Percentiles rank a stretch among this genome's conserved stretches.
phyloP scores from a whole-genome alignment of 1,140 invertebrate species.

The Brachionus koreanus region DNA sequence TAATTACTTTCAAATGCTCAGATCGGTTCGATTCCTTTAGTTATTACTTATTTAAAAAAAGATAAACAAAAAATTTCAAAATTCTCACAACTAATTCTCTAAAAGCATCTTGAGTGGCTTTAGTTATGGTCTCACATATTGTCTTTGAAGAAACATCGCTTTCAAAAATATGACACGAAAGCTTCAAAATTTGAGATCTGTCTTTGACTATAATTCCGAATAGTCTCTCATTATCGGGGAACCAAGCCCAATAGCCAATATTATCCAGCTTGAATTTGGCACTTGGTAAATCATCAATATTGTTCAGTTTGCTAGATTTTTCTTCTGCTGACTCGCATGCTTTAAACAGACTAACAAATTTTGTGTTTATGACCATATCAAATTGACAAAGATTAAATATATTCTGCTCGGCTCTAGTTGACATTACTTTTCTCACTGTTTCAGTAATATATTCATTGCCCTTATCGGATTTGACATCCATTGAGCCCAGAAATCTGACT shows the following conservation, averaged over 20 bases:
- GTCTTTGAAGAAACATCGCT: slow-evolving; percentile 12
- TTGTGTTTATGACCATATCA: not conserved
- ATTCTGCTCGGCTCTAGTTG: not conserved
- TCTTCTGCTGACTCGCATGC: not conserved
- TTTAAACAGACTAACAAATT: not conserved
- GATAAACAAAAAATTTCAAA: not conserved
- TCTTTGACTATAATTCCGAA: slow-evolving; percentile 17
- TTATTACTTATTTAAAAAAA: not conserved
- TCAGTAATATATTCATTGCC: slow-evolving; percentile 24
- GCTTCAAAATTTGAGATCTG: not conserved
- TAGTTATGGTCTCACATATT: not conserved
- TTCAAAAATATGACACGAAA: slow-evolving; percentile 22
- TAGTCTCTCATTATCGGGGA: not conserved
- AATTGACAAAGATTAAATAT: not conserved
- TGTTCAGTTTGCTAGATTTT: not conserved
- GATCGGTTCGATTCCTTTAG: slow-evolving; percentile 5
- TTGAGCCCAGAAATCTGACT: slow-evolving; percentile 2
- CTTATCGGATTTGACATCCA: slow-evolving; percentile 27
- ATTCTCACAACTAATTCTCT: not conserved
- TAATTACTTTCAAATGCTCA: slow-evolving; percentile 19
- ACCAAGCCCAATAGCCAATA: slow-evolving; percentile 6
- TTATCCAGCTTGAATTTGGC: not conserved
- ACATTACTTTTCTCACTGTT: slow-evolving; percentile 17
- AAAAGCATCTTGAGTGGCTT: not conserved
- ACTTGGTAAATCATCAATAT: not conserved